Conservation (phyloP, 1,140 invertebrate genomes). For the Manduca sexta region DNA sequence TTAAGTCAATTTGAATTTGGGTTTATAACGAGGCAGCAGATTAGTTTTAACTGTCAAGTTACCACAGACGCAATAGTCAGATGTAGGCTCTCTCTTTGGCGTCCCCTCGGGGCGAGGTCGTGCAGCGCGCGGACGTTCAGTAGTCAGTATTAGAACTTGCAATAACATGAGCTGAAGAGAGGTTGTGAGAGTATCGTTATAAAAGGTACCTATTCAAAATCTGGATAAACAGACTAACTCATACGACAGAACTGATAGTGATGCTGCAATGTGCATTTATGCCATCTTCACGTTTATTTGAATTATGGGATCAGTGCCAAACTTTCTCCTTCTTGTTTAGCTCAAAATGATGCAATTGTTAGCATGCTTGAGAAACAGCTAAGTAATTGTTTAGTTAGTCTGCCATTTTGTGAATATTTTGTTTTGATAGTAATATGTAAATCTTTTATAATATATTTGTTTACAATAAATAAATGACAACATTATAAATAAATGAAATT, state of each 20-base stretch:
- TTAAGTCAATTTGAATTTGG: conserved; percentile 64
- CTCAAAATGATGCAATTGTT: conserved; percentile 71
- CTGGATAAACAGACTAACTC: conserved; percentile 66
- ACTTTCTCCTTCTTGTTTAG: conserved; percentile 71
- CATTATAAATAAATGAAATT: conserved; percentile 73
- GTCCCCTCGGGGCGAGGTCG: conserved; percentile 25
- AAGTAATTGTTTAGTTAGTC: conserved; percentile 72
- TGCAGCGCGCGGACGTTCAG: conserved; percentile 12
- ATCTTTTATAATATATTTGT: conserved; percentile 74
- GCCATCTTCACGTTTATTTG: conserved; percentile 63
- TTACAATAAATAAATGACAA: conserved; percentile 72
- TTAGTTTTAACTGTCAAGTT: conserved; percentile 64
- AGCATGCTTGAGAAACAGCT: conserved; percentile 69
- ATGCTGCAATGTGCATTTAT: conserved; percentile 71
- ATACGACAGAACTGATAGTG: conserved; percentile 49
- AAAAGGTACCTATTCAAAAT: conserved; percentile 72
- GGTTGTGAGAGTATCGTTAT: conserved; percentile 69
- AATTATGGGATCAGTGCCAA: conserved; percentile 71
- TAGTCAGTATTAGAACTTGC: conserved; percentile 56
- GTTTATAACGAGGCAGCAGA: conserved; percentile 61
- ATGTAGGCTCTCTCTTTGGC: conserved; percentile 66
- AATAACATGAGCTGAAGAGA: conserved; percentile 59
- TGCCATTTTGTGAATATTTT: conserved; percentile 74
- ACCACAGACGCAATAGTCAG: conserved; percentile 64
- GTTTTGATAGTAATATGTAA: conserved; percentile 74